phyloP scores from a whole-genome alignment of 2,797 vertebrate species.

The Lacerta bilineata region DNA sequence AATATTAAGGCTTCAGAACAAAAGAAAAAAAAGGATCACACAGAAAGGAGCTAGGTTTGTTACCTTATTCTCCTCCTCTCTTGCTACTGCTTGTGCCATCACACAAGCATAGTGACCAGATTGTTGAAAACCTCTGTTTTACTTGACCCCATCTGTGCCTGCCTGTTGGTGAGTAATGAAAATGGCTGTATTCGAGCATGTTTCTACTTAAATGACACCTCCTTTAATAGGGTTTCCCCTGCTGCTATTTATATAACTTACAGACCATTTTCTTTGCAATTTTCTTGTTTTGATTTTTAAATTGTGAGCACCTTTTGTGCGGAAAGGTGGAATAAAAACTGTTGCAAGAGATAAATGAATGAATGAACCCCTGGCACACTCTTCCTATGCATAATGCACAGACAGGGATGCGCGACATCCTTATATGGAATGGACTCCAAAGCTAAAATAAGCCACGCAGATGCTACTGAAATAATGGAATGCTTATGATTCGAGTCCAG shows the following conservation, averaged over 20 bases:
- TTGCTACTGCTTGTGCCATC: too few species aligned
- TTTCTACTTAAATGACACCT: not conserved
- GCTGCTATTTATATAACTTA: not conserved
- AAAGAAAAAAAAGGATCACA: too few species aligned
- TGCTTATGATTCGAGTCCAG: slow-evolving; percentile 17
- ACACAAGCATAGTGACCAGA: too few species aligned
- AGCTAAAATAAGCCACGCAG: not conserved
- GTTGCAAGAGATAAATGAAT: not conserved
- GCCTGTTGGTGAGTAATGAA: not conserved
- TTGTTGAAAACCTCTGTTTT: too few species aligned
- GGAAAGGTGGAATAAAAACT: not conserved
- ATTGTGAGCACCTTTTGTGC: not conserved
- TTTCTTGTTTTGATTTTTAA: not conserved
- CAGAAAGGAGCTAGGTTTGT: too few species aligned
- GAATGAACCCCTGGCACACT: too few species aligned
- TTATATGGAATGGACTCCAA: fast-evolving
- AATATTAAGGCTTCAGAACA: too few species aligned
- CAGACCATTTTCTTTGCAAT: not conserved
- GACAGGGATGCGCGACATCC: not conserved
- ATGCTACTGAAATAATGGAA: not conserved
- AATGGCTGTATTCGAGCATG: not conserved
- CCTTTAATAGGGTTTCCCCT: not conserved
- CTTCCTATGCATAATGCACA: not conserved
- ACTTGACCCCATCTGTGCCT: not conserved
- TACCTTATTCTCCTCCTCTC: too few species aligned